Evolutionary conservation across 2,113 vertebrate species (phyloP).

Genomic region (Protobothrops flavoviridis): DNA sequence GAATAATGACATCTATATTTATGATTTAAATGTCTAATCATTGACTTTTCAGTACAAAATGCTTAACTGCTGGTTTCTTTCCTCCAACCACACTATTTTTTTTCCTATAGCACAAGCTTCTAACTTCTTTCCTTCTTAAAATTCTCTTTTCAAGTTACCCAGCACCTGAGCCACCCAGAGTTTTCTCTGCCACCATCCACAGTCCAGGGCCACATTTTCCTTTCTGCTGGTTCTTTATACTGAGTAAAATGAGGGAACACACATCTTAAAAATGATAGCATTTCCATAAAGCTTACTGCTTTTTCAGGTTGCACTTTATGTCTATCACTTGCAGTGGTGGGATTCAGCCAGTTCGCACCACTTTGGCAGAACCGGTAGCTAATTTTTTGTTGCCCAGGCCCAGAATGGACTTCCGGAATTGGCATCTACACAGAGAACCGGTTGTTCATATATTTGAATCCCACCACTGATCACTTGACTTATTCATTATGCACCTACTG

Average conservation of each 20-base stretch:
- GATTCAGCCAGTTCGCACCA: no score
- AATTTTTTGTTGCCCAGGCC: no score
- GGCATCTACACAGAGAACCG: no score
- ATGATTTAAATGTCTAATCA: no score
- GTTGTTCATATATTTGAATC: no score
- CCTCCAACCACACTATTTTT: background rate
- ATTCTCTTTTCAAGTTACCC: background rate
- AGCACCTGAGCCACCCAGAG: background rate
- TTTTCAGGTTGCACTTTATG: background rate
- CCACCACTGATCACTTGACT: no score
- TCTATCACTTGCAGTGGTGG: no score
- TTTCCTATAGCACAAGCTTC: background rate
- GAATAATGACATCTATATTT: no score
- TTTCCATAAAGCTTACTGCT: background rate
- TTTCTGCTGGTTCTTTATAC: background rate
- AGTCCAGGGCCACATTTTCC: background rate
- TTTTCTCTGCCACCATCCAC: background rate
- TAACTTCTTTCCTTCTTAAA: background rate
- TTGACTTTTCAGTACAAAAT: no score
- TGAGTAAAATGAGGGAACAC: background rate
- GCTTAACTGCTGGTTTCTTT: background rate
- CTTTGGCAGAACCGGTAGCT: no score
- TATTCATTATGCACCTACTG: background rate
- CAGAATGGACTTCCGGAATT: no score
- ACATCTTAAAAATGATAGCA: background rate